These are phyloP conservation scores for Lagodon rhomboides DNA, from an alignment of 2,797 vertebrate genomes.

Conservation along the genomic window DNA sequence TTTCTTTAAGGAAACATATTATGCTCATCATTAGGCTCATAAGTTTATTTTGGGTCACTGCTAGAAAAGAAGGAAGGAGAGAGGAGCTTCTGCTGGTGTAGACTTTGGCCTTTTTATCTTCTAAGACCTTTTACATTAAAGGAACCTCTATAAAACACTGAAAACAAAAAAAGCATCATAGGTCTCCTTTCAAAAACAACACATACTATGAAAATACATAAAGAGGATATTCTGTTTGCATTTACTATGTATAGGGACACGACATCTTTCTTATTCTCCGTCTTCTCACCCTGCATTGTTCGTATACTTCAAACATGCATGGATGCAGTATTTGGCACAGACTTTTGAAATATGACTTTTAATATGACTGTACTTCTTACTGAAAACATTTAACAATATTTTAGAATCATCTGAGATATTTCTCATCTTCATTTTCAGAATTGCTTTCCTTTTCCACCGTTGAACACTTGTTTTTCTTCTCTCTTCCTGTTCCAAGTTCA, in stretches of 20 bases:
- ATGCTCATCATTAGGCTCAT: neutral
- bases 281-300: neutral
- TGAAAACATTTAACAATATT: conserved; percentile 1
- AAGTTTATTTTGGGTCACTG: neutral
- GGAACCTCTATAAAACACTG: too few relatives aligned
- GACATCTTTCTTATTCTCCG: neutral
- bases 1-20: neutral
- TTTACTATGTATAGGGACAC: neutral
- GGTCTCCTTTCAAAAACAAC: too few relatives aligned
- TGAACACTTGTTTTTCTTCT: neutral
- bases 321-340: neutral
- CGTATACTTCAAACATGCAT: neutral
- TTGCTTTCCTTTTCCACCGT: neutral
- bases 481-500: neutral
- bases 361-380: neutral
- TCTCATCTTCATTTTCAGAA: neutral
- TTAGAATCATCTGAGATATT: neutral
- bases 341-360: neutral
- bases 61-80: neutral
- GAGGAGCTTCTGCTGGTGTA: too few relatives aligned
- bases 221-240: too few relatives aligned
- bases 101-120: too few relatives aligned
- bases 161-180: too few relatives aligned
- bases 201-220: too few relatives aligned
- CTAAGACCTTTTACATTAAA: too few relatives aligned